Conservation (phyloP, 2,113 vertebrate species). For the Propithecus coquereli region DNA sequence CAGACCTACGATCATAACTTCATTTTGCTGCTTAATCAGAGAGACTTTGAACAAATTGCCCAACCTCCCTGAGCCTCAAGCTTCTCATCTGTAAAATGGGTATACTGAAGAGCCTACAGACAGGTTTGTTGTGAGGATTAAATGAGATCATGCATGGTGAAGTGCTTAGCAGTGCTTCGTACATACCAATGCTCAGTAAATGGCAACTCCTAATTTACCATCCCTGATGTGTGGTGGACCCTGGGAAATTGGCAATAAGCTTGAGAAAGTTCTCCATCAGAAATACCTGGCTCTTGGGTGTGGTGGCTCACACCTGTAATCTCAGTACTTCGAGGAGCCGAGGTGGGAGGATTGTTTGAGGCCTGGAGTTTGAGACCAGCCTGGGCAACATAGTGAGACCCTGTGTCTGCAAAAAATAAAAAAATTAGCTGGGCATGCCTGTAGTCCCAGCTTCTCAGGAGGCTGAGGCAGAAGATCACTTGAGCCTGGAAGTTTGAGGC, state of each 20-base stretch:
- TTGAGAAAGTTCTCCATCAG: neutral
- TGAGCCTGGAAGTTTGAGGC: neutral
- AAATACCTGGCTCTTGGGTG: neutral
- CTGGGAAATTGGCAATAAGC: neutral
- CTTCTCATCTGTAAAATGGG: neutral
- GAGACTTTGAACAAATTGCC: neutral
- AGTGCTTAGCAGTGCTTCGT: neutral
- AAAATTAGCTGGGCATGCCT: neutral
- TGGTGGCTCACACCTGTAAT: neutral
- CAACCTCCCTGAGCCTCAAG: neutral
- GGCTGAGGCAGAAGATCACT: neutral
- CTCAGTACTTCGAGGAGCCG: too few relatives aligned
- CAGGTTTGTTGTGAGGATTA: neutral
- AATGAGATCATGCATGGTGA: neutral
- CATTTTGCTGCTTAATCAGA: conserved; percentile 15
- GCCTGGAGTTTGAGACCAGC: too few relatives aligned
- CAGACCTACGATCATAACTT: neutral
- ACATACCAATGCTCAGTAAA: neutral
- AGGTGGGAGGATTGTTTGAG: too few relatives aligned
- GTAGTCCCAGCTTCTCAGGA: neutral
- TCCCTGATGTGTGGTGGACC: neutral
- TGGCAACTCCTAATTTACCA: neutral
- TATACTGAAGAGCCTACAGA: neutral
- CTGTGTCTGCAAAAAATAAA: neutral
- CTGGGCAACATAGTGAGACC: too few relatives aligned